phyloP scores from a whole-genome alignment of 2,888 invertebrate species.

The Cyclophora albipunctata region DNA sequence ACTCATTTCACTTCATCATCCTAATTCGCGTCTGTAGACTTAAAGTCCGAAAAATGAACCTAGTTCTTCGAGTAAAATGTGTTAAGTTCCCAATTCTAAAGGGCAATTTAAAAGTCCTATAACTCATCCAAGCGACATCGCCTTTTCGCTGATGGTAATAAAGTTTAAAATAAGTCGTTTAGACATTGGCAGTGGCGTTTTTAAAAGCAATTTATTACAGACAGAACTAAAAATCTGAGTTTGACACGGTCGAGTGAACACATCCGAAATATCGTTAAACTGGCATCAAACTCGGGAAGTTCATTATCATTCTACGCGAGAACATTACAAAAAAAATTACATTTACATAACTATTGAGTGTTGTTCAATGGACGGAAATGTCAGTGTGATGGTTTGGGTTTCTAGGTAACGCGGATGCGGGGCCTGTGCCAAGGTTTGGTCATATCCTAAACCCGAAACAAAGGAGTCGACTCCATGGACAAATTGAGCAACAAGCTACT shows the following conservation, averaged over 20 bases:
- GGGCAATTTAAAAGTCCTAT: too few relatives aligned
- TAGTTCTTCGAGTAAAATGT: too few relatives aligned
- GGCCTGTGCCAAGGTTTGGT: constrained; percentile 14
- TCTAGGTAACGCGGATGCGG: constrained; percentile 34
- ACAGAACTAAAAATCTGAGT: background rate
- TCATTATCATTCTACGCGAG: constrained; percentile 33
- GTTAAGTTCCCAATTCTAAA: too few relatives aligned
- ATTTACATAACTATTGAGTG: constrained; percentile 37
- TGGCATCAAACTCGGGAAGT: constrained; percentile 19
- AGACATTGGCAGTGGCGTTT: background rate
- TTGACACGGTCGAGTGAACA: background rate
- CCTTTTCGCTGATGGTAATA: too few relatives aligned
- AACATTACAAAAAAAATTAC: constrained; percentile 34
- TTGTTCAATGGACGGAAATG: constrained; percentile 60
- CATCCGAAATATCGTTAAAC: constrained; percentile 14
- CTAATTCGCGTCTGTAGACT: too few relatives aligned
- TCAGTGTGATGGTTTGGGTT: constrained; percentile 53
- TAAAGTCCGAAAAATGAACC: too few relatives aligned
- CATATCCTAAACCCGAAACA: constrained; percentile 19
- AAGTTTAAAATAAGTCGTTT: too few relatives aligned
- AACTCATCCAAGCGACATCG: too few relatives aligned
- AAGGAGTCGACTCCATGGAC: too few relatives aligned
- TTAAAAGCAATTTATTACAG: background rate
- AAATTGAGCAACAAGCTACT: too few relatives aligned
- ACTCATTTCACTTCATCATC: too few relatives aligned